Percentiles rank a stretch among this genome's conserved stretches.
phyloP scores from a whole-genome alignment of 2,888 invertebrate species.

The Drosophila paracracens region DNA sequence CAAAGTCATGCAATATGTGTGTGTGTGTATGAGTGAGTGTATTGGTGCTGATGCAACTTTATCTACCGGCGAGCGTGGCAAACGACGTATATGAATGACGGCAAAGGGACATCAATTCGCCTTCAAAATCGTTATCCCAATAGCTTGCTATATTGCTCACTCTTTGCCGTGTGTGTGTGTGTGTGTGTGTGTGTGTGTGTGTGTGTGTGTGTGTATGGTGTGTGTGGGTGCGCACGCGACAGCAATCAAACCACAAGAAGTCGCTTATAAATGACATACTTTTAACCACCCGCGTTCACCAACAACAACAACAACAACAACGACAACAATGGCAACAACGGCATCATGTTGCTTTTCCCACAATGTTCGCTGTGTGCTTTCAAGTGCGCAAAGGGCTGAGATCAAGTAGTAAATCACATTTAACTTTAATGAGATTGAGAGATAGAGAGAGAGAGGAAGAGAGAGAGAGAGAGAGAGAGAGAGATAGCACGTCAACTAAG shows the following conservation, averaged over 20 bases:
- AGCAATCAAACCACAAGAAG: conserved; percentile 54
- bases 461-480: not conserved
- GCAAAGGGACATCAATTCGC: conserved; percentile 67
- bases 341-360: conserved; percentile 50
- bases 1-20: conserved; percentile 36
- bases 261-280: conserved; percentile 56
- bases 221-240: conserved; percentile 25
- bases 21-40: conserved; percentile 23
- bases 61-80: conserved; percentile 44
- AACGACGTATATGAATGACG: conserved; percentile 59
- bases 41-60: conserved; percentile 39
- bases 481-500: not conserved
- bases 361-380: conserved; percentile 47
- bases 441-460: not conserved
- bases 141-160: conserved; percentile 19
- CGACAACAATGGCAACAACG: conserved; percentile 42
- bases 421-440: not conserved
- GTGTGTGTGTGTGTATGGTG: conserved; percentile 15
- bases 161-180: not conserved
- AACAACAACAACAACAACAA: conserved; percentile 13
- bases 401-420: not conserved
- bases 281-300: conserved; percentile 29
- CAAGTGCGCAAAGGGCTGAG: conserved; percentile 57
- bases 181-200: conserved; percentile 10
- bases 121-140: conserved; percentile 56